Base-by-base conservation (phyloP, 2,888 invertebrate species). In the Phyto melanocephala region DNA sequence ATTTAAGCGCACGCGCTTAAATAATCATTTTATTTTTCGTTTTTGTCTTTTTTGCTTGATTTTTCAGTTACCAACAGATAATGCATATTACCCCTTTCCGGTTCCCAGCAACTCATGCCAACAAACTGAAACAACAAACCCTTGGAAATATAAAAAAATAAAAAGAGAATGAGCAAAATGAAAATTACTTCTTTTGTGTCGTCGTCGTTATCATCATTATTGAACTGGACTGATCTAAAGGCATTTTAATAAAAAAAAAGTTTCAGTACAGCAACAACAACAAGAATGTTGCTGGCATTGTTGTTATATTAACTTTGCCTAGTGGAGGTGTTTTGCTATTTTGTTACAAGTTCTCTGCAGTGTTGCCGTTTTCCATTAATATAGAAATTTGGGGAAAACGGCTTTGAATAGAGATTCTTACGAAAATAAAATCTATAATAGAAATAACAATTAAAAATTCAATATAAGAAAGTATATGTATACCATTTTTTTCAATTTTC, bases 1-100 rank as follows among this genome's bases (percentile, higher is more conserved):
- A 60, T 67, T 62, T 70, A 62, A 74, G 79, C 79, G 79, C 79
- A 80, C 79, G 79, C 79, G 79, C 79, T 67, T 74, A 80, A 74
- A 72, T 65, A 42, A 50, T 67, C 22, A 50, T 35, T 60, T 28
- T 33, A 45, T n/a, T 35, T 13, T 37, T 15, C 1, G 11, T 58
- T 58, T 17, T 13, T 37, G 11, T 40, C n/a, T 45, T 33, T 22
- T 7, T 15, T 33, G 74, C 52, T 45, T 56, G 70, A 52, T 77
- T 63, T 28, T 37, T 54, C 1, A 63, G 54, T 52, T 80, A 72
- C 65, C 74, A 72, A 60, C 60, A 74, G 79, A 80, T 80, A 74
- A 74, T 80, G 79, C 67, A 80, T 40, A 72, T 47, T 15, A 67
- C 22, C 33, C 33, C 45, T 33, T 35, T 45, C 0, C 8, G 6